A percentile compares a stretch with the other conserved stretches of the same genome.
These are phyloP conservation scores for Rhombomys opimus DNA, from an alignment of 2,113 vertebrate genomes.

Conservation along the genomic window DNA sequence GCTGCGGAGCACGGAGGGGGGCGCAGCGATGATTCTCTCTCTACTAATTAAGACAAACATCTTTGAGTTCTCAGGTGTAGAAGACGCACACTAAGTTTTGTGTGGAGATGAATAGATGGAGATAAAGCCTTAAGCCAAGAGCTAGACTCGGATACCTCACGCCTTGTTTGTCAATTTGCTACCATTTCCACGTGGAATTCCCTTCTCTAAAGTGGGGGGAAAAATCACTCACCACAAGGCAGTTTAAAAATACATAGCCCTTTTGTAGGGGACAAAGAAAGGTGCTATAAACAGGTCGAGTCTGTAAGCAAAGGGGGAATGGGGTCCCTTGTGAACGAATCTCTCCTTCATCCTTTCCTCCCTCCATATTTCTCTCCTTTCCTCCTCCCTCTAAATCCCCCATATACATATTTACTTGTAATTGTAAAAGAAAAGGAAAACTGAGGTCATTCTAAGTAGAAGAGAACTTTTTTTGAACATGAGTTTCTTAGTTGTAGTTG, in stretches of 20 bases:
- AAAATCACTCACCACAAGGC: not conserved
- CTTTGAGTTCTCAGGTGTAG: not conserved
- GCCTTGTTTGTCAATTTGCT: not conserved
- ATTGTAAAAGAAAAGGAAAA: not conserved
- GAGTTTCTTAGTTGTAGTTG: not conserved
- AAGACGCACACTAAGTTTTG: conserved; percentile 50
- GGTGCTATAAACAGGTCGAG: not conserved
- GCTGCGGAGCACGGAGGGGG: not conserved
- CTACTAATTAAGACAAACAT: conserved; percentile 14
- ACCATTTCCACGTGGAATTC: not conserved
- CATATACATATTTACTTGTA: not conserved
- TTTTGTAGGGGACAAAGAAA: not conserved
- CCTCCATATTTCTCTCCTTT: not conserved
- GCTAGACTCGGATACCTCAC: not conserved
- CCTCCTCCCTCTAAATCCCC: not conserved
- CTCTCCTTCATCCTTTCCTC: not conserved
- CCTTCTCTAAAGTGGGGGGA: not conserved
- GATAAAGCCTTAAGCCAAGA: conserved; percentile 58
- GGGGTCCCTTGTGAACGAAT: not conserved
- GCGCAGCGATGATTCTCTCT: not conserved
- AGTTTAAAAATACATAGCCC: not conserved
- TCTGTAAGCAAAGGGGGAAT: conserved; percentile 14
- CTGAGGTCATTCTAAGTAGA: conserved; percentile 23
- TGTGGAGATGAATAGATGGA: conserved; percentile 3
- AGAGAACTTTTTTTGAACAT: conserved; percentile 47